Percentiles rank a stretch among this genome's conserved stretches.
These are phyloP conservation scores for Coturnix japonica DNA, from an alignment of 2,113 vertebrate genomes.

Conservation along the genomic window DNA sequence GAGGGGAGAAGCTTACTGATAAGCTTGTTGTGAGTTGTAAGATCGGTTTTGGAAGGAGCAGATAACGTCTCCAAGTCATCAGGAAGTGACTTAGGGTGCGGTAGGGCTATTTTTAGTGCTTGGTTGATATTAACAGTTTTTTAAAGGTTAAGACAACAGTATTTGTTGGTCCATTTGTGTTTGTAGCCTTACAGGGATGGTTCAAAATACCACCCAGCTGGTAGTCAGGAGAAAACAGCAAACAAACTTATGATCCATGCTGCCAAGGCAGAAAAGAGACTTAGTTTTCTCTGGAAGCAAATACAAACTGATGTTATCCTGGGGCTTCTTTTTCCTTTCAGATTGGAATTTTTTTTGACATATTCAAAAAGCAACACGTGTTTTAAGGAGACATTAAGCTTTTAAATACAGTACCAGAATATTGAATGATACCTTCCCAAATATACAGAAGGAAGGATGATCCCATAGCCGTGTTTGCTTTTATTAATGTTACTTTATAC, in stretches of 20 bases:
- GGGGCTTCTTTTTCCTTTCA: not conserved
- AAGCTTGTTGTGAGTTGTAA: not conserved
- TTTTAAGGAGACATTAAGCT: not conserved
- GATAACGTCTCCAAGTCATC: not conserved
- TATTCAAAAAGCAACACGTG: not conserved
- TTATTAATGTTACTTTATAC: not conserved
- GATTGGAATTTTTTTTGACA: not conserved
- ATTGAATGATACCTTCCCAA: not conserved
- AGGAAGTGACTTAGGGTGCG: not conserved
- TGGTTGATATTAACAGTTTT: not conserved
- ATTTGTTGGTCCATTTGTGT: rapidly evolving
- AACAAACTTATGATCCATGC: not conserved
- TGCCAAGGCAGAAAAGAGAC: not conserved
- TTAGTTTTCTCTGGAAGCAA: not conserved
- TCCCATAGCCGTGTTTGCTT: not conserved
- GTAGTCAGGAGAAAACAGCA: not conserved
- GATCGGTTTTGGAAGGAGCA: not conserved
- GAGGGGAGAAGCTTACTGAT: not conserved
- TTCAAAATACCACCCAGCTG: not conserved
- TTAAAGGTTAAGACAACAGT: not conserved
- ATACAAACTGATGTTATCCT: not conserved
- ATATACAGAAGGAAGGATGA: not conserved
- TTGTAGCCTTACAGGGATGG: not conserved
- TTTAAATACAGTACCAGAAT: not conserved
- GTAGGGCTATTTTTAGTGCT: not conserved